These are phyloP conservation scores for Vulpes ferrilata DNA, from an alignment of 2,113 vertebrate species.

Conservation along the genomic window DNA sequence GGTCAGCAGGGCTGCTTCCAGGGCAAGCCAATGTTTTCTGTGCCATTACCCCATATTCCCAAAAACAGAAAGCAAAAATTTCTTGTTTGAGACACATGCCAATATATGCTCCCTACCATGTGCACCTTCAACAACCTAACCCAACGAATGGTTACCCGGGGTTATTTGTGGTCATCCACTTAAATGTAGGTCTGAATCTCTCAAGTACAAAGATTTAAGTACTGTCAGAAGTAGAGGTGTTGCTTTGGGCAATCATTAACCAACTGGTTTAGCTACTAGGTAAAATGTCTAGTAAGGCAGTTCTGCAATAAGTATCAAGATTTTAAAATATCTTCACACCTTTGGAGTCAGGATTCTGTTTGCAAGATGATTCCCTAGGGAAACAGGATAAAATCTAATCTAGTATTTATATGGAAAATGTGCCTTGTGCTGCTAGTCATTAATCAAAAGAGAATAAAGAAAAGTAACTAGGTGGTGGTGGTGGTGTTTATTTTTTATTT, in stretches of 20 bases:
- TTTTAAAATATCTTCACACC: background rate
- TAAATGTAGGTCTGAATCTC: background rate
- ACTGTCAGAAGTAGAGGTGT: background rate
- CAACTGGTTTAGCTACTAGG: background rate
- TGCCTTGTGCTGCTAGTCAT: background rate
- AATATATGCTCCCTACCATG: background rate
- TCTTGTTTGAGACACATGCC: background rate
- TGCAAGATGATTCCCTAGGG: background rate
- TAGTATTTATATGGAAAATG: background rate
- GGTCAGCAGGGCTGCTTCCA: background rate
- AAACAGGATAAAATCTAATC: background rate
- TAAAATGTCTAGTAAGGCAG: background rate
- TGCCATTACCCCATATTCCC: accelerated
- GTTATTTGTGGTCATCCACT: background rate
- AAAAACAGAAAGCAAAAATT: background rate
- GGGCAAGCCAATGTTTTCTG: background rate
- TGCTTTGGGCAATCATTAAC: background rate
- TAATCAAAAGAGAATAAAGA: background rate
- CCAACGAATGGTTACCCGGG: background rate
- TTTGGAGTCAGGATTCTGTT: background rate
- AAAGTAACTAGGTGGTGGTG: background rate
- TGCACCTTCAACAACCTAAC: background rate
- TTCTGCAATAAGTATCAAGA: background rate
- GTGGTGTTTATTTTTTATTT: too few relatives aligned
- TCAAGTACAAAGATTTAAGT: background rate